Evolutionary conservation across 2,797 vertebrate species (phyloP), one percentile per base, ranked within the genome.

Genomic region (Spinus olivaceus): DNA sequence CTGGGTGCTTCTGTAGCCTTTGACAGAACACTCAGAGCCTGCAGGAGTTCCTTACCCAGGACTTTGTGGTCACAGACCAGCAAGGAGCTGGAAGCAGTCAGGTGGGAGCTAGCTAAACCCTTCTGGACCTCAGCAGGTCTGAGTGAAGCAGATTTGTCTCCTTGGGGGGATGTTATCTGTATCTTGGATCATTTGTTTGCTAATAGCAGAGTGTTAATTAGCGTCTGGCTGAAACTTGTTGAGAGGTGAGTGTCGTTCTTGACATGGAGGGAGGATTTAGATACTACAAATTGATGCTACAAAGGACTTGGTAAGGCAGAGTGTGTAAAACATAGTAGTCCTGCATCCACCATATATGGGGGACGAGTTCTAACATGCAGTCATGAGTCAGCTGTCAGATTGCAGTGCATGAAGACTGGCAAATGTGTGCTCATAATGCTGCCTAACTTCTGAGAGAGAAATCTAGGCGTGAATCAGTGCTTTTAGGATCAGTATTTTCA

Each of bases 301-400:
- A 16, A 50, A 81, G 47, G 35, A 60, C 15, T 70, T 30, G 33
- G 56, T 70, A 30, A 82, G 19, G 51, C 30, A n/a, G 33, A 60
- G 24, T 4, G 10, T 49, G 82, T 32, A 67, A 61, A 63, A 41
- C 0, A 2, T 2, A 22, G 30, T 54, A 17, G 8, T 20, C 14
- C 19, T 42, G 25, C 22, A 28, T 27, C 51, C 1, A 0, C 13
- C 32, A 1, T 24, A 15, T 28, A 6, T 8, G n/a, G 30, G 60
- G 53, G 46, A 57, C 53, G 2, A 4, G 53, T 46, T 21, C 39
- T 56, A 28, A 24, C 15, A 2, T n/a, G 65, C 25, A 21, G 3
- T 54, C 24, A 12, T 61, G 57, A 57, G 30, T 90, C 39, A 67
- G 59, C 71, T 78, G 33, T 63, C 8, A 14, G 73, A 23, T 33